Evolutionary conservation across 2,113 vertebrate species (phyloP).

Genomic region (Brachypodius melanocephalos): DNA sequence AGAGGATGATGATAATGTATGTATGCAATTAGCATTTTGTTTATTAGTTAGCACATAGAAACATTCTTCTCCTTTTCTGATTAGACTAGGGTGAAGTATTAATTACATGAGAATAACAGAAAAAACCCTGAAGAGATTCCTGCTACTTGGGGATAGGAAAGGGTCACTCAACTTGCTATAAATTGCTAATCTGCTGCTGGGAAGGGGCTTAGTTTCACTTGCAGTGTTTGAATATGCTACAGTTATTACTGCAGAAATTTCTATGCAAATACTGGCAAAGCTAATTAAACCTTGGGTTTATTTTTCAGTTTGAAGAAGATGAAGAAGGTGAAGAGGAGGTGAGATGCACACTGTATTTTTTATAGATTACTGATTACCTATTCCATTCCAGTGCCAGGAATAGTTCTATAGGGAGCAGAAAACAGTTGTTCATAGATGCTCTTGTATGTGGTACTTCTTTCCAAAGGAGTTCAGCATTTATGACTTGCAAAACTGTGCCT

Average conservation of each 20-base stretch:
- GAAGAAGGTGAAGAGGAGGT: conserved; percentile 99
- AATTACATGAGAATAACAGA: not conserved
- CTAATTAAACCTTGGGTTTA: conserved; percentile 48
- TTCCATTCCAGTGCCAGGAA: not conserved
- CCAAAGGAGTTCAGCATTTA: not conserved
- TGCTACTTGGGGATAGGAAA: not conserved
- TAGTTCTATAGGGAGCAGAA: not conserved
- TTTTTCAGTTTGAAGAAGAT: conserved; percentile 91
- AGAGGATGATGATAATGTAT: conserved; percentile 94
- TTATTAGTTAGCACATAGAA: not conserved
- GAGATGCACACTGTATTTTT: conserved; percentile 44
- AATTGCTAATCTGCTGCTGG: not conserved
- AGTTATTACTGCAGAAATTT: not conserved
- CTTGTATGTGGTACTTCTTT: not conserved
- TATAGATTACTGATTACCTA: not conserved
- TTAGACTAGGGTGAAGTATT: not conserved
- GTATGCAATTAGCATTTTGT: conserved; percentile 40
- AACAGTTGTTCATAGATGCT: not conserved
- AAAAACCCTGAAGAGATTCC: not conserved
- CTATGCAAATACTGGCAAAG: not conserved
- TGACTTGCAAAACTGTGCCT: not conserved
- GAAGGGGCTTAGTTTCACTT: not conserved
- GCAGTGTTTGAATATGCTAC: not conserved
- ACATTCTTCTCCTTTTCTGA: not conserved
- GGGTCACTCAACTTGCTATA: fast-evolving